These are phyloP conservation scores for Sitta carolinensis DNA, from an alignment of 2,797 vertebrate genomes.

Conservation along the genomic window DNA sequence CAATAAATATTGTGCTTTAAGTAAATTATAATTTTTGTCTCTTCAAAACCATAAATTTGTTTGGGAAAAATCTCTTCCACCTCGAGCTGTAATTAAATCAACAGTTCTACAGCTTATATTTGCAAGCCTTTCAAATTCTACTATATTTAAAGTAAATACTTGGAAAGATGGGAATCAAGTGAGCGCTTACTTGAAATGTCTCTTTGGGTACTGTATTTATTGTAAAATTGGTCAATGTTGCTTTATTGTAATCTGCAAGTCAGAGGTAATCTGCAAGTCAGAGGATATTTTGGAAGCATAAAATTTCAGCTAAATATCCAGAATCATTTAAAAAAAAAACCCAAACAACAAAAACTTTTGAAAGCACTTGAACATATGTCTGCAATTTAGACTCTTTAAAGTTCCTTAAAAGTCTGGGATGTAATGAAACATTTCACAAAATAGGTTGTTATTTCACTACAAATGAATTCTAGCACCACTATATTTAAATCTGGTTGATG, in stretches of 20 bases:
- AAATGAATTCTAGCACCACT: not conserved
- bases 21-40: not conserved
- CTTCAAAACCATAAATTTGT: not conserved
- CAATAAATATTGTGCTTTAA: not conserved
- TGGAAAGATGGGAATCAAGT: not conserved
- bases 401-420: not conserved
- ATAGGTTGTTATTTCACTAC: not conserved
- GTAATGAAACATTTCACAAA: not conserved
- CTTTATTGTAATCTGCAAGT: not conserved
- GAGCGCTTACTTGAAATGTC: not conserved
- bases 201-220: not conserved
- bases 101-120: not conserved
- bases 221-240: not conserved
- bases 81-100: not conserved
- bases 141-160: not conserved
- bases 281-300: not conserved
- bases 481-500: not conserved
- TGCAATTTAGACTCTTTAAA: not conserved
- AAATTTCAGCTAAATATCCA: not conserved
- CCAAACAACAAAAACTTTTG: not conserved
- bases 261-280: not conserved
- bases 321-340: accelerated
- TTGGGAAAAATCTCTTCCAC: not conserved
- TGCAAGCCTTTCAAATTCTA: not conserved
- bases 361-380: not conserved